These are phyloP conservation scores for Vanacampus margaritifer DNA, from an alignment of 2,113 vertebrate genomes.

Conservation along the genomic window DNA sequence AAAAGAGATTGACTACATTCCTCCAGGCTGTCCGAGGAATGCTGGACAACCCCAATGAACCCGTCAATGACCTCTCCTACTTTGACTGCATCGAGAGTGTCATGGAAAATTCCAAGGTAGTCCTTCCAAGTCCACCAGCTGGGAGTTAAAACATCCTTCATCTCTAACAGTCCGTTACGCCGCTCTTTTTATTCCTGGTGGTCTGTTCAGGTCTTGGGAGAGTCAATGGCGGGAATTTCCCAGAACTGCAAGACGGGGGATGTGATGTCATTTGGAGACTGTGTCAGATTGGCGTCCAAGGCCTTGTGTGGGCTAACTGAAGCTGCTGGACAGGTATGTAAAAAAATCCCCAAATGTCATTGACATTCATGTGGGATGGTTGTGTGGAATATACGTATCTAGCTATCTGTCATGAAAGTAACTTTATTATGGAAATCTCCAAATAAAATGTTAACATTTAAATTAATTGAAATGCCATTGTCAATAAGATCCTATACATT, in stretches of 20 bases:
- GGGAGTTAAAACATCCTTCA: background rate
- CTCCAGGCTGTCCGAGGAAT: slow-evolving; percentile 90
- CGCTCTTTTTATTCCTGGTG: background rate
- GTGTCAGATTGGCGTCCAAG: slow-evolving; percentile 93
- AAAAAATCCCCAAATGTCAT: background rate
- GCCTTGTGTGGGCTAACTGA: slow-evolving; percentile 95
- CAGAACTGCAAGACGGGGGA: slow-evolving; percentile 95
- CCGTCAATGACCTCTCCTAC: slow-evolving; percentile 94
- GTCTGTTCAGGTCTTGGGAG: slow-evolving; percentile 86
- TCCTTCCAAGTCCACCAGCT: background rate
- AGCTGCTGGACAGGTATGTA: slow-evolving; percentile 89
- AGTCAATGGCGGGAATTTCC: slow-evolving; percentile 97
- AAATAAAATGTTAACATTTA: too few relatives aligned
- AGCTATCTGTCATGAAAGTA: background rate
- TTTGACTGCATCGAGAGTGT: slow-evolving; percentile 98
- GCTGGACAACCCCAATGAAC: slow-evolving; percentile 94
- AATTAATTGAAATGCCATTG: too few relatives aligned
- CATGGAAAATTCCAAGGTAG: slow-evolving; percentile 99
- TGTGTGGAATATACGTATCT: background rate
- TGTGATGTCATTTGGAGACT: slow-evolving; percentile 87
- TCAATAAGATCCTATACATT: too few relatives aligned
- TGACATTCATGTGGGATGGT: background rate
- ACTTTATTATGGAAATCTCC: background rate
- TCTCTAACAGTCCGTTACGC: background rate
- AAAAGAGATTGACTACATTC: background rate